Percentiles rank a stretch among this genome's conserved stretches.
phyloP scores from a whole-genome alignment of 1,140 invertebrate genomes.

The Gonatopus flavifemur region DNA sequence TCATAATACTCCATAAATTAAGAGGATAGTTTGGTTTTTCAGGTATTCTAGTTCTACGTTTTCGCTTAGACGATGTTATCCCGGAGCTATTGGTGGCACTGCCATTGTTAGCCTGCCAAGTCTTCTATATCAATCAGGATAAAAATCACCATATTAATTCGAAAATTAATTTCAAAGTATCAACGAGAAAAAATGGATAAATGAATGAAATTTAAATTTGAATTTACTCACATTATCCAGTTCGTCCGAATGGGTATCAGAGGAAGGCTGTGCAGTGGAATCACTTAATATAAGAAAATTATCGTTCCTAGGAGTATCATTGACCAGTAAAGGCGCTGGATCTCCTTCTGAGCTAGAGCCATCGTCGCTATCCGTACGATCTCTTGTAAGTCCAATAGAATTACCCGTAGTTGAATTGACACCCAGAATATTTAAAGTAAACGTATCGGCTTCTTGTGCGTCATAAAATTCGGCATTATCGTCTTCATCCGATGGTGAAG shows the following conservation, averaged over 20 bases:
- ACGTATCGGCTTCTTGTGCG: conserved; percentile 77
- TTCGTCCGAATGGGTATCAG: conserved; percentile 34
- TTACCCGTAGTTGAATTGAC: conserved; percentile 38
- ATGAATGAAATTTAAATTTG: background rate
- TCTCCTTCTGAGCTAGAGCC: conserved; percentile 56
- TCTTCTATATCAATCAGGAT: conserved; percentile 27
- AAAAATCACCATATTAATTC: background rate
- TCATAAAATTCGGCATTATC: conserved; percentile 90
- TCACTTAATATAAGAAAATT: conserved; percentile 54
- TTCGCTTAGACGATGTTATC: conserved; percentile 48
- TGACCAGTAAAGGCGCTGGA: conserved; percentile 41
- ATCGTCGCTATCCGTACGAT: conserved; percentile 54
- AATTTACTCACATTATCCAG: conserved; percentile 45
- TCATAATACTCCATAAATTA: conserved; percentile 99
- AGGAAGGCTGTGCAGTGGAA: conserved; percentile 31
- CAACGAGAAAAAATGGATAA: background rate
- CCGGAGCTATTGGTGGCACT: conserved; percentile 41
- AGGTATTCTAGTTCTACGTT: conserved; percentile 79
- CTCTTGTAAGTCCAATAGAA: conserved; percentile 41
- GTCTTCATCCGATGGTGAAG: conserved; percentile 79
- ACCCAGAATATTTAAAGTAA: conserved; percentile 69
- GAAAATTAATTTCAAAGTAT: background rate
- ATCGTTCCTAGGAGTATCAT: conserved; percentile 41
- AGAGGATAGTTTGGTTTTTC: conserved; percentile 95
- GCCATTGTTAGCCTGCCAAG: conserved; percentile 52